These are phyloP conservation scores for Hydrophis major DNA, from an alignment of 2,797 vertebrate genomes.

Conservation along the genomic window DNA sequence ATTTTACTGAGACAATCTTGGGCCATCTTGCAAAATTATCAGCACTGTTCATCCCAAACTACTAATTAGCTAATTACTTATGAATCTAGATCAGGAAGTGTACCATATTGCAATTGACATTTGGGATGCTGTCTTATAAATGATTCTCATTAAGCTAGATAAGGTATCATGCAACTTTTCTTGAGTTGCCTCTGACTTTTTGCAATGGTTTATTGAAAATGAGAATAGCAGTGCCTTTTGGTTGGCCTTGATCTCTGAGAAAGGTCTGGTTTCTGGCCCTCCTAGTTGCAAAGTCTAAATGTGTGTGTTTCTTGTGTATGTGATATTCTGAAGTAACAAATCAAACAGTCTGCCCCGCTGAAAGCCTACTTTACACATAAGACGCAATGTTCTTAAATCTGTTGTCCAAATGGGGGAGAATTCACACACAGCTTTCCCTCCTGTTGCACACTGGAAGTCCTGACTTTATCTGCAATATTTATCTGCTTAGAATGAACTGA, in stretches of 20 bases:
- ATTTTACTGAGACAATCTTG: neutral
- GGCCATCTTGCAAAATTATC: neutral
- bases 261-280: neutral
- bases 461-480: neutral
- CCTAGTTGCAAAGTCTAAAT: neutral
- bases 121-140: neutral
- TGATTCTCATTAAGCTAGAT: neutral
- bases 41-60: neutral
- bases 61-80: neutral
- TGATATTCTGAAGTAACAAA: neutral
- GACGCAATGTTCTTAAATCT: neutral
- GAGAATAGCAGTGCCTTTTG: neutral
- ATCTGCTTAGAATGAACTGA: neutral
- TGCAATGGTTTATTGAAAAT: neutral
- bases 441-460: neutral
- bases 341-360: neutral
- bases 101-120: neutral
- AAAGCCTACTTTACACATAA: too few relatives aligned
- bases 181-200: too few relatives aligned
- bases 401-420: neutral
- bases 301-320: neutral
- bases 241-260: neutral
- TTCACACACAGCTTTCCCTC: neutral
- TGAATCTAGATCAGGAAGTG: neutral
- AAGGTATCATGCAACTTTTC: neutral